These are phyloP conservation scores for Liparis tanakae DNA, from an alignment of 2,797 vertebrate genomes.

Conservation along the genomic window DNA sequence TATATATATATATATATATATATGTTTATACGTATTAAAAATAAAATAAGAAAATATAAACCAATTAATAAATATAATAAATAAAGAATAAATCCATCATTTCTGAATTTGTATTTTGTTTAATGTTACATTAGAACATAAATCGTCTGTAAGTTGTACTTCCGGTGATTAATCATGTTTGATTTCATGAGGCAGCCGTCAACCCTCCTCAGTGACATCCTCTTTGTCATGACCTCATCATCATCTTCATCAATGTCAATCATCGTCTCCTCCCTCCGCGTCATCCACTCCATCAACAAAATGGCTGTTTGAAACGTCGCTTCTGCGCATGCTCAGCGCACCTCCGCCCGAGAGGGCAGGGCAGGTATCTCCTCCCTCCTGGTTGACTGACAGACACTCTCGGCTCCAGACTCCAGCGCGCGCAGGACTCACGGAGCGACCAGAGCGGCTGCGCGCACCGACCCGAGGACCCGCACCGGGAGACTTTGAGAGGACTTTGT, in stretches of 20 bases:
- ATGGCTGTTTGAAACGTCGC: slow-evolving; percentile 65
- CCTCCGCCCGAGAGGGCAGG: slow-evolving; percentile 77
- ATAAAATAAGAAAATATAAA: neutral
- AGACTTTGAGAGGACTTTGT: slow-evolving; percentile 19
- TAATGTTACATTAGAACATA: too few relatives aligned
- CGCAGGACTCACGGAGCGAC: slow-evolving; percentile 6
- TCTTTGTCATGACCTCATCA: slow-evolving; percentile 12
- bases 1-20: too few relatives aligned
- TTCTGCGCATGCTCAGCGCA: slow-evolving; percentile 83
- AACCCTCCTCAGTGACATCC: slow-evolving; percentile 2
- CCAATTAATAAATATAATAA: neutral
- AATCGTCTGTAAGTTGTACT: too few relatives aligned
- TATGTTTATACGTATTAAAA: too few relatives aligned
- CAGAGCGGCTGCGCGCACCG: neutral
- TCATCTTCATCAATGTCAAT: slow-evolving; percentile 37
- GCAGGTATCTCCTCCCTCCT: slow-evolving; percentile 74
- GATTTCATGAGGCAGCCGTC: neutral
- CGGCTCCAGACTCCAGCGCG: slow-evolving; percentile 58
- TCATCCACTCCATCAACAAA: slow-evolving; percentile 59
- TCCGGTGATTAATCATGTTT: neutral
- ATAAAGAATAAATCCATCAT: neutral
- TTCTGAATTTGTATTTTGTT: neutral
- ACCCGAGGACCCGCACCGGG: neutral
- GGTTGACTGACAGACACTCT: slow-evolving; percentile 61
- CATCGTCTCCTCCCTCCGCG: slow-evolving; percentile 8